Percentiles rank a stretch among this genome's conserved stretches.
phyloP scores from a whole-genome alignment of 2,888 invertebrate genomes.

The Andricus curvator region DNA sequence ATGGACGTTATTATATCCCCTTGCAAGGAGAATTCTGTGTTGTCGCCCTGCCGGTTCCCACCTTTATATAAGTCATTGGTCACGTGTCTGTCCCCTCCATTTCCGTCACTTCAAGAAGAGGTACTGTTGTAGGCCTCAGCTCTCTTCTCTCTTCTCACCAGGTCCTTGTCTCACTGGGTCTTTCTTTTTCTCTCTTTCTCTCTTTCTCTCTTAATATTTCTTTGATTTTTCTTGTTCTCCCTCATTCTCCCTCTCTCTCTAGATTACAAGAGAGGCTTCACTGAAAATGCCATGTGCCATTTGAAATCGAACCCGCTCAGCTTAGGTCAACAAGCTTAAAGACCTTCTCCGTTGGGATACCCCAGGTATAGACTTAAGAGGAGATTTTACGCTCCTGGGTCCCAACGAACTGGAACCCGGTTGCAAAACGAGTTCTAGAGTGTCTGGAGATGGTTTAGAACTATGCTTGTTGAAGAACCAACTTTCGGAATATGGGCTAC shows the following conservation, averaged over 20 bases:
- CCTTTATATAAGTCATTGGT: slow-evolving; percentile 78
- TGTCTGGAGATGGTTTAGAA: slow-evolving; percentile 42
- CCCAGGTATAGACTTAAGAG: background rate
- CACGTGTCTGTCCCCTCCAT: slow-evolving; percentile 74
- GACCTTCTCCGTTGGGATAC: slow-evolving; percentile 40
- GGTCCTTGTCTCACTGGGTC: slow-evolving; percentile 52
- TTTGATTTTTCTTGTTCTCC: too few species aligned
- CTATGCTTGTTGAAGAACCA: background rate
- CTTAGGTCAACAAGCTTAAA: slow-evolving; percentile 48
- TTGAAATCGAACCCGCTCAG: slow-evolving; percentile 54
- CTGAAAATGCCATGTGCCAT: slow-evolving; percentile 67
- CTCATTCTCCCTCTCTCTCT: slow-evolving; percentile 58
- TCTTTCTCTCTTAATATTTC: slow-evolving; percentile 58
- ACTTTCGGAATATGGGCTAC: background rate
- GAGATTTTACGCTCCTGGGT: slow-evolving; percentile 40
- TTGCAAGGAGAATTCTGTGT: slow-evolving; percentile 72
- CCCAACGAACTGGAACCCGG: slow-evolving; percentile 56
- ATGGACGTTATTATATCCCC: slow-evolving; percentile 65
- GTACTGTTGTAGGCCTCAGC: slow-evolving; percentile 56
- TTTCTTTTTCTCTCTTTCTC: slow-evolving; percentile 57
- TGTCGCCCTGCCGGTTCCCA: slow-evolving; percentile 74
- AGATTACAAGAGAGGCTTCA: slow-evolving; percentile 59
- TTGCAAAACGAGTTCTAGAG: slow-evolving; percentile 58
- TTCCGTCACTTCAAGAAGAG: slow-evolving; percentile 59
- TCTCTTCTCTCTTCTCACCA: slow-evolving; percentile 50